Evolutionary conservation across 1,140 invertebrate species (phyloP).

Genomic region (Pseudobourletiella spinata): DNA sequence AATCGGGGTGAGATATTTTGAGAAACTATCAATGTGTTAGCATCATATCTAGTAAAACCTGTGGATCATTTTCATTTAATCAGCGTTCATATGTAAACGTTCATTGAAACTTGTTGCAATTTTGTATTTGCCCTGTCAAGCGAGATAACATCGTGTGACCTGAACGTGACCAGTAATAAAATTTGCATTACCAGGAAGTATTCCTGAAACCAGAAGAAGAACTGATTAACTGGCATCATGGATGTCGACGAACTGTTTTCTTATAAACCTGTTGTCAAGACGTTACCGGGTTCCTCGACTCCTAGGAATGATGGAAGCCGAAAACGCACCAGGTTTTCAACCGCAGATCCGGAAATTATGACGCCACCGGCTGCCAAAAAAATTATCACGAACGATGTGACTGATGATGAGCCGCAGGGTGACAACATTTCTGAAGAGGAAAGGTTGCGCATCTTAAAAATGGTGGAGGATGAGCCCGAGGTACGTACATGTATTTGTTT

Average conservation of each 20-base stretch:
- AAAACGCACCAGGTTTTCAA: neutral
- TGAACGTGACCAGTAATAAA: no score
- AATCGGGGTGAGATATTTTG: no score
- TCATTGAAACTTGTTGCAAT: no score
- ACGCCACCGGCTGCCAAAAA: neutral
- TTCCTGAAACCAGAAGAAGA: neutral
- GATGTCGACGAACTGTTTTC: conserved; percentile 26
- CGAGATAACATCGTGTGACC: no score
- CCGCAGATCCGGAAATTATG: neutral
- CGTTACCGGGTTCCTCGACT: conserved; percentile 3
- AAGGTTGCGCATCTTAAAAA: conserved; percentile 66
- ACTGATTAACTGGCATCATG: conserved; percentile 11
- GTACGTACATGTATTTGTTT: conserved; percentile 44
- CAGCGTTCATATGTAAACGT: no score
- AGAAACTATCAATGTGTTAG: no score
- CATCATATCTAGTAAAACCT: no score
- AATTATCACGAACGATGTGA: neutral
- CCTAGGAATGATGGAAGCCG: neutral
- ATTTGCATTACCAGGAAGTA: neutral
- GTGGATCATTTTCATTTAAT: no score
- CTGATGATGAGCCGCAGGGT: conserved; percentile 35
- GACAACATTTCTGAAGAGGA: conserved; percentile 59
- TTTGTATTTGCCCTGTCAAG: no score
- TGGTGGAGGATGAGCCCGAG: conserved; percentile 69
- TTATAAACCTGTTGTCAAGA: conserved; percentile 13